Evolutionary conservation across 1,140 invertebrate species (phyloP).

Genomic region (Papilio machaon): DNA sequence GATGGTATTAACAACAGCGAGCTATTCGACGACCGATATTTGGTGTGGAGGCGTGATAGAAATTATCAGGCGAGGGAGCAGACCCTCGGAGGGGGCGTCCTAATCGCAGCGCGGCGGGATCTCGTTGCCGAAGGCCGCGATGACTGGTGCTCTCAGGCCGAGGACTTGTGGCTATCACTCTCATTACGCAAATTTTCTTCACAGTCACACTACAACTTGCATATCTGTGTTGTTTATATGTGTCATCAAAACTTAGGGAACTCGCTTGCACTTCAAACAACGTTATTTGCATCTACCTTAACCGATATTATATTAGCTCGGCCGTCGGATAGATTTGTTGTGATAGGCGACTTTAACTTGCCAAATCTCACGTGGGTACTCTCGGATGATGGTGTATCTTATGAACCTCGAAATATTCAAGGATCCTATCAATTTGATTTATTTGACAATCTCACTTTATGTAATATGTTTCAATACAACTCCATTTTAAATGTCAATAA

Average conservation of each 20-base stretch:
- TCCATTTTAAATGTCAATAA: conserved; percentile 5
- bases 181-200: not conserved
- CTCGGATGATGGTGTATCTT: conserved; percentile 26
- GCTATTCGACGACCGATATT: not conserved
- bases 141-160: too few relatives aligned
- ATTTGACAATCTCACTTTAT: conserved; percentile 31
- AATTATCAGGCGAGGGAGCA: not conserved
- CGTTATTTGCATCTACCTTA: not conserved
- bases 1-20: not conserved
- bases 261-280: conserved; percentile 17
- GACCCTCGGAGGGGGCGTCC: not conserved
- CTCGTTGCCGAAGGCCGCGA: not conserved
- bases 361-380: conserved; percentile 12
- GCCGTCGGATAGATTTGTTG: conserved; percentile 28
- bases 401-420: conserved; percentile 8
- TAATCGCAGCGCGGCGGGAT: not conserved
- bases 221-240: conserved; percentile 23
- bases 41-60: not conserved
- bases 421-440: conserved; percentile 4
- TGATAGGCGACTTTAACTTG: conserved; percentile 28
- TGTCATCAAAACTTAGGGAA: conserved; percentile 23
- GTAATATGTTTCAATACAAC: conserved; percentile 23
- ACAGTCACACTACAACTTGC: not conserved
- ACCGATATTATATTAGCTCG: not conserved
- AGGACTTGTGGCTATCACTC: too few relatives aligned